phyloP scores from a whole-genome alignment of 2,113 vertebrate genomes.

The Chlamydotis undulata region DNA sequence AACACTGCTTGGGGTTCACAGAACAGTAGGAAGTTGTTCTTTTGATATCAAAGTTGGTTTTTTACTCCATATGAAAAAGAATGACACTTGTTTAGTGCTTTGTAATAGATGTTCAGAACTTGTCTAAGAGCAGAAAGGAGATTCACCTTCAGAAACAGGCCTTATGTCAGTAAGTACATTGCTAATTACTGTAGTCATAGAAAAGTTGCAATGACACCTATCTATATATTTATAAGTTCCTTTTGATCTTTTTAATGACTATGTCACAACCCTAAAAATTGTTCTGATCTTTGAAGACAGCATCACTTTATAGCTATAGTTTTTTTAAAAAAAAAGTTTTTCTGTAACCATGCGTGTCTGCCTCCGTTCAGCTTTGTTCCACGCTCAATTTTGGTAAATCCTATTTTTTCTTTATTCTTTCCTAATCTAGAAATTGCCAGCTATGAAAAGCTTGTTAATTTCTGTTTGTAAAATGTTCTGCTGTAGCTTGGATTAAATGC shows the following conservation, averaged over 20 bases:
- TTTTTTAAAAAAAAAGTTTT: not conserved
- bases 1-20: not conserved
- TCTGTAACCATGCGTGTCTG: not conserved
- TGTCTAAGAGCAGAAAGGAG: not conserved
- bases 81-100: not conserved
- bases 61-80: not conserved
- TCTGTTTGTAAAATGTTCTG: slow-evolving; percentile 47
- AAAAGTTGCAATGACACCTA: not conserved
- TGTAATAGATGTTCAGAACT: not conserved
- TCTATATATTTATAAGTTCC: not conserved
- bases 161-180: not conserved
- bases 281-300: not conserved
- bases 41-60: not conserved
- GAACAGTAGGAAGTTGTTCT: not conserved
- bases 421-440: slow-evolving; percentile 60
- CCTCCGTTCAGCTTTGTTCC: not conserved
- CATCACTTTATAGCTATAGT: not conserved
- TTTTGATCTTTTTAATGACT: not conserved
- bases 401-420: not conserved
- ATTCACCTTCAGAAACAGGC: not conserved
- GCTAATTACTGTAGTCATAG: not conserved
- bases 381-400: not conserved
- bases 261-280: not conserved
- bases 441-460: slow-evolving; percentile 54
- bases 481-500: slow-evolving; percentile 41